A percentile compares a stretch with the other conserved stretches of the same genome.
Evolutionary conservation across 2,113 vertebrate species (phyloP).

Genomic region (Zapornia atra): DNA sequence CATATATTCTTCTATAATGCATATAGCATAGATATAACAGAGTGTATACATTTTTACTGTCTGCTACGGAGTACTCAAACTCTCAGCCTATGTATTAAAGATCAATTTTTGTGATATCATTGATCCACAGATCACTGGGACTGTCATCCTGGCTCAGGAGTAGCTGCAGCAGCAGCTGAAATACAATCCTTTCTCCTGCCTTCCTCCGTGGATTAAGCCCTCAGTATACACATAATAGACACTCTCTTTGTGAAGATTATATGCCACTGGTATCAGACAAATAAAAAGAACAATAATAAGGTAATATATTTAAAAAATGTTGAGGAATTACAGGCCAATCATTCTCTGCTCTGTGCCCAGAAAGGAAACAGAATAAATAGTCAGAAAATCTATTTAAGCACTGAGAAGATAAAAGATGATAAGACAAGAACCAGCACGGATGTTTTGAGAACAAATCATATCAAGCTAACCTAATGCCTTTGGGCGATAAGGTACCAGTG

Average conservation of each 20-base stretch:
- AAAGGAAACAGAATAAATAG: not conserved
- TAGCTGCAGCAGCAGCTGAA: not conserved
- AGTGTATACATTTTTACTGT: not conserved
- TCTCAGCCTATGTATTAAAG: not conserved
- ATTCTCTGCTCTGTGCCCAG: not conserved
- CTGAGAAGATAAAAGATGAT: not conserved
- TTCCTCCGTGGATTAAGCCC: not conserved
- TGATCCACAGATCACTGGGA: not conserved
- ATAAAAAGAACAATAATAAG: not conserved
- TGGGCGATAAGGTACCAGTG: not conserved
- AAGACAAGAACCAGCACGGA: not conserved
- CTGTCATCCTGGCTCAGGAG: not conserved
- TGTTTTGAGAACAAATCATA: not conserved
- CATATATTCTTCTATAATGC: not conserved
- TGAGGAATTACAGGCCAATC: not conserved
- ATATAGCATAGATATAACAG: not conserved
- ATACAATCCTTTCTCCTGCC: not conserved
- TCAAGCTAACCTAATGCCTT: not conserved
- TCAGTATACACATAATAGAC: not conserved
- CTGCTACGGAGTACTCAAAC: not conserved
- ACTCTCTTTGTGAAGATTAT: not conserved
- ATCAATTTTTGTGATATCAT: conserved; percentile 7
- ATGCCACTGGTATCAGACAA: not conserved
- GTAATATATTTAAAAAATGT: not conserved
- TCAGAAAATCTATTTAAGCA: not conserved